A percentile compares a stretch with the other conserved stretches of the same genome.
These are phyloP conservation scores for Oscheius sp. DNA, from an alignment of 2,888 invertebrate species.

Conservation along the genomic window DNA sequence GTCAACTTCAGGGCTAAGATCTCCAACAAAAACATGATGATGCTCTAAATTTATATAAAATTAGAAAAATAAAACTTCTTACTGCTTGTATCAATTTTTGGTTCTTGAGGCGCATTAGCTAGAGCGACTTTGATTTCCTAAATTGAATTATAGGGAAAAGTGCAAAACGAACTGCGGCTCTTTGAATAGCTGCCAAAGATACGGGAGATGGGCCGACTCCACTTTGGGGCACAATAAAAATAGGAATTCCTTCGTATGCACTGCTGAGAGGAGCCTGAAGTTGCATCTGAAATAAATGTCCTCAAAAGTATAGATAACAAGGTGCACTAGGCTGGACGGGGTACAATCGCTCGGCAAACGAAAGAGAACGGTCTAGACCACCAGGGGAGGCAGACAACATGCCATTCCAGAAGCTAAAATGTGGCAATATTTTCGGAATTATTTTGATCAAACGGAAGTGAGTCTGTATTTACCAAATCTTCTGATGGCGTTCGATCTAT, in stretches of 20 bases:
- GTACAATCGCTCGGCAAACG: background rate
- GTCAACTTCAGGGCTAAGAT: conserved; percentile 97
- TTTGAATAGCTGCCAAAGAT: conserved; percentile 44
- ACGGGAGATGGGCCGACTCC: conserved; percentile 37
- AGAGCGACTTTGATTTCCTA: conserved; percentile 96
- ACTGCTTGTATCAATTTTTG: conserved; percentile 82
- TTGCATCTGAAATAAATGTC: conserved; percentile 26
- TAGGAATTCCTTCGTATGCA: conserved; percentile 50
- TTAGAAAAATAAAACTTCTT: conserved; percentile 42
- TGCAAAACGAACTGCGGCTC: conserved; percentile 35
- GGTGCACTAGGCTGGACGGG: background rate
- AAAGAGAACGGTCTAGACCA: background rate
- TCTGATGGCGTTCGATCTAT: conserved; percentile 4
- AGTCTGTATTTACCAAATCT: background rate
- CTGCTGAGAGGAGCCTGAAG: conserved; percentile 28
- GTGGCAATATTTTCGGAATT: background rate
- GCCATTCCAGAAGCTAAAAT: background rate
- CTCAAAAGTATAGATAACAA: background rate
- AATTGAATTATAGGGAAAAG: conserved; percentile 31
- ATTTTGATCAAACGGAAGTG: too few species aligned
- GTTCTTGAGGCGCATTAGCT: conserved; percentile 88
- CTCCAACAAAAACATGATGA: conserved; percentile 99
- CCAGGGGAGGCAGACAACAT: background rate
- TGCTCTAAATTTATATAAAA: conserved; percentile 77
- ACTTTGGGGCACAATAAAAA: conserved; percentile 45